Evolutionary conservation across 2,113 vertebrate species (phyloP).

Genomic region (cat (Felis catus)): F.catus_Fca126_mat1.0 CM031412.1:57817001-57817500

Average conservation of each 20-base stretch:
- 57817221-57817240: not conserved
- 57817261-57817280: not conserved
- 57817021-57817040: not conserved
- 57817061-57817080: not conserved
- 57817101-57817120: not conserved
- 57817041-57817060: not conserved
- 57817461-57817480: not conserved
- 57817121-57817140: not conserved
- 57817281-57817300: not conserved
- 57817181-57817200: not conserved
- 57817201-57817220: not conserved
- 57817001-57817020: not conserved
- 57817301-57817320: not conserved
- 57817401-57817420: not conserved
- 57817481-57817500: not conserved
- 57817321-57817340: not conserved
- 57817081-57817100: not conserved
- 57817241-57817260: not conserved
- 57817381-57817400: not conserved
- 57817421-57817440: not conserved
- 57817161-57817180: not conserved
- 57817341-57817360: not conserved
- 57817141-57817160: not conserved
- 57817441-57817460: accelerated
- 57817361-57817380: not conserved